Evolutionary conservation across 2,113 vertebrate genomes (phyloP), one percentile per base, ranked within the genome.

Genomic region (Burhinus bistriatus): DNA sequence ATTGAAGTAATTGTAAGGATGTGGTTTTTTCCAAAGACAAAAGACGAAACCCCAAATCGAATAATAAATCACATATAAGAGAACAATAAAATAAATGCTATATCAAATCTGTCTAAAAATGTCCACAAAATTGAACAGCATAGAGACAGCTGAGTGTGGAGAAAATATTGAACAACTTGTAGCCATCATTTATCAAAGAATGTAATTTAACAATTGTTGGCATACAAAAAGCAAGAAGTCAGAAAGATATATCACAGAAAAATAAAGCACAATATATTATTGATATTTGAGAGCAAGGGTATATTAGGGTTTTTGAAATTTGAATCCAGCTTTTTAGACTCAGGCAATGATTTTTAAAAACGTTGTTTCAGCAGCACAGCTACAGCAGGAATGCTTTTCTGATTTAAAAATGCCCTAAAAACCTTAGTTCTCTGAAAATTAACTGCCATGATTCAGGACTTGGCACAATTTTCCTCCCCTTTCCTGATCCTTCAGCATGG

Each of bases 51-150:
- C 79, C 40, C 44, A 89, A 96, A 95, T 94, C 8, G 3, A 97
- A 97, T 95, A 94, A 94, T 95, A 95, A 96, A 97, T 97, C 92
- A 93, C 65, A 81, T 86, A 42, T 36, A 97, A 79, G 47, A 91
- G 86, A 90, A 96, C 90, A 93, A 96, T 92, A 95, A 96, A 97
- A 96, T 95, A 96, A 97, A 95, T 92, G 83, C 86, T 95, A 52
- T 93, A 97, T 95, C 90, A 97, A 89, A 95, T 92, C 92, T 94
- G 87, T 97, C 95, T 96, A 57, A 96, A 95, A 97, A 73, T 69
- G 80, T 92, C 69, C 68, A 79, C 72, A 89, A 84, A 96, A 97
- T 93, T 95, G 95, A 97, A 91, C 92, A 79, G 51, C 44, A 25
- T 65, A 65, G 83, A 89, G 94, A 93, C 22, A 73, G 87, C 80